Percentiles rank a stretch among this genome's conserved stretches.
phyloP scores from a whole-genome alignment of 2,888 invertebrate species.

The Hartigia nigra region DNA sequence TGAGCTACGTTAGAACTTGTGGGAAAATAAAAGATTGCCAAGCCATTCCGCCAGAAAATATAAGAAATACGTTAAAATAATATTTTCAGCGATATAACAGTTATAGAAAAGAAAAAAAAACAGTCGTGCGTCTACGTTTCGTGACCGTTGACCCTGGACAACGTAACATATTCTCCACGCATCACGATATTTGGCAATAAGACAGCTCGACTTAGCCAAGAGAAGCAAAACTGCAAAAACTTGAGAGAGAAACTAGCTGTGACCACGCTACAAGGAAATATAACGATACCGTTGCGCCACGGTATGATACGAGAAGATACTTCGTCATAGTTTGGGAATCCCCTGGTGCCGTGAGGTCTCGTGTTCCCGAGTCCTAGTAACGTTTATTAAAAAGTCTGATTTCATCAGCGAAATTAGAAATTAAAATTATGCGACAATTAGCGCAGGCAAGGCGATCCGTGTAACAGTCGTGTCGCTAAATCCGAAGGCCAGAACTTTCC shows the following conservation, averaged over 20 bases:
- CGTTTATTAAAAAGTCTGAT: constrained; percentile 20
- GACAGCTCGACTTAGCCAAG: background rate
- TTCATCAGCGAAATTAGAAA: constrained; percentile 15
- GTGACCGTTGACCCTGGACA: background rate
- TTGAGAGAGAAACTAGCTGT: background rate
- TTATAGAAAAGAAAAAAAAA: background rate
- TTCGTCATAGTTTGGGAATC: background rate
- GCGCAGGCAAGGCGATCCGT: background rate
- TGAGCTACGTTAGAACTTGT: background rate
- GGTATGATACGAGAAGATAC: background rate
- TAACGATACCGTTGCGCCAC: background rate
- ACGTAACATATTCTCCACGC: background rate
- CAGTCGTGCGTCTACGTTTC: background rate
- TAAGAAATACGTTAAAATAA: background rate
- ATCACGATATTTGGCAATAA: background rate
- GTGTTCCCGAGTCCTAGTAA: background rate
- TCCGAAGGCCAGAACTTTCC: background rate
- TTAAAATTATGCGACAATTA: background rate
- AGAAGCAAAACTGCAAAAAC: background rate
- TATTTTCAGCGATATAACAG: background rate
- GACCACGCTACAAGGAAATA: background rate
- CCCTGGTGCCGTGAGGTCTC: background rate
- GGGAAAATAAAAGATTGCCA: background rate
- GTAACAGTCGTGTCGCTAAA: background rate
- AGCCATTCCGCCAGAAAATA: background rate